Evolutionary conservation across 2,888 invertebrate genomes (phyloP), one percentile per base, ranked within the genome.

Genomic region (Calliscelio sp.): DNA sequence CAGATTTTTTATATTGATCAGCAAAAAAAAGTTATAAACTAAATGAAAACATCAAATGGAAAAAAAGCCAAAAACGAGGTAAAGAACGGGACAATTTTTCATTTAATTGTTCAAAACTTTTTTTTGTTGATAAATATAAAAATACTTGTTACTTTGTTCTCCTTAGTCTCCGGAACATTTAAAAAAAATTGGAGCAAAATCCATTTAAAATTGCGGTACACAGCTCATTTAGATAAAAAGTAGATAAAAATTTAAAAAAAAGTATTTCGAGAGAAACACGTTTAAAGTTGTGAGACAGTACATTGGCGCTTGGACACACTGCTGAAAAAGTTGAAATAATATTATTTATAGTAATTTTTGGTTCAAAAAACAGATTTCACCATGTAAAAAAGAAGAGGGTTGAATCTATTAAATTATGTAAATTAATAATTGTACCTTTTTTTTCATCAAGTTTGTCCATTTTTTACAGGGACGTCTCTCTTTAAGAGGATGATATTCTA

Each of bases 51-150:
- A n/a, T n/a, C n/a, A n/a, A n/a, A n/a, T n/a, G n/a, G n/a, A n/a
- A n/a, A n/a, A 70, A 41, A 57, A 53, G 41, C 68, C 66, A 25
- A 68, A 68, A 68, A 35, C 53, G 51, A 66, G 35, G 35, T 32
- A 22, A 66, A 66, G 35, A 66, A 51, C 66, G 66, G 14, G 51
- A 51, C 11, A 51, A 51, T 49, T 35, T 51, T 66, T 66, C 41
- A 68, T 41, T 68, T 68, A 68, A 53, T 41, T 68, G 41, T 53
- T 68, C 24, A 55, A 53, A 55, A 53, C 53, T 68, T 68, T 49
- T 18, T 61, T 46, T 65, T 22, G 49, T 49, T 18, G 32, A 49
- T 65, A 49, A 49, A 65, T 49, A 49, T 41, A 28, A 65, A 65
- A 65, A 28, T n/a, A 65, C 20, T 1, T 49, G 46, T 65, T 66